Conservation (phyloP, 2,888 invertebrate species). For the Tenthredo distinguenda region DNA sequence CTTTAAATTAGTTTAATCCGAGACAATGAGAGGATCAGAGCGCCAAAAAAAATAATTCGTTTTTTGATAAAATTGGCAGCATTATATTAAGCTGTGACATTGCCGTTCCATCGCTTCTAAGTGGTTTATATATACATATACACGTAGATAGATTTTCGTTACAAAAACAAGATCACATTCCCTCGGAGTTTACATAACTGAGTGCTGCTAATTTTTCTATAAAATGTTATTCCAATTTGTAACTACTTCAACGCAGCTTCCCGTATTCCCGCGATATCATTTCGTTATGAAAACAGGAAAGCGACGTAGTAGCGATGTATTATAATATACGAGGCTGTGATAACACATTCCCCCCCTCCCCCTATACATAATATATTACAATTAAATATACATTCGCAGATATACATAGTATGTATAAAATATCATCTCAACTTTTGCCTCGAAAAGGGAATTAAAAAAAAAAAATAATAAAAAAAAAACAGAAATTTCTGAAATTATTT, state of each 20-base stretch:
- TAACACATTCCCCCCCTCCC: background rate
- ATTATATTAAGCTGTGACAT: background rate
- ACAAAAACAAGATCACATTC: conserved; percentile 2
- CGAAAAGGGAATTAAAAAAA: background rate
- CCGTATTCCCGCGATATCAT: background rate
- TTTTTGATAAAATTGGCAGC: background rate
- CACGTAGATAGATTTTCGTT: conserved; percentile 19
- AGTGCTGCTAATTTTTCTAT: conserved; percentile 51
- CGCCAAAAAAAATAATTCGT: too few species aligned
- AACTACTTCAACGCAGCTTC: background rate
- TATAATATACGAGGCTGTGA: background rate
- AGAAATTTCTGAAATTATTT: background rate
- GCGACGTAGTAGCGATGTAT: background rate
- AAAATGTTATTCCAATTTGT: conserved; percentile 43
- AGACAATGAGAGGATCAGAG: too few species aligned
- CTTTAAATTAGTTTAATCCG: too few species aligned
- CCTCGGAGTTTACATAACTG: conserved; percentile 19
- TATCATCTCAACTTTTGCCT: too few species aligned
- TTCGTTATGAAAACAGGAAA: conserved; percentile 30
- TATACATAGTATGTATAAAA: too few species aligned
- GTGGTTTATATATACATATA: background rate
- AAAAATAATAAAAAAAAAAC: background rate
- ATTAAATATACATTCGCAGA: too few species aligned
- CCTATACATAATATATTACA: too few species aligned
- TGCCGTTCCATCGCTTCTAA: background rate